Evolutionary conservation across 2,888 invertebrate species (phyloP), one percentile per base, ranked within the genome.

Genomic region (Synanthedon myopaeformis): DNA sequence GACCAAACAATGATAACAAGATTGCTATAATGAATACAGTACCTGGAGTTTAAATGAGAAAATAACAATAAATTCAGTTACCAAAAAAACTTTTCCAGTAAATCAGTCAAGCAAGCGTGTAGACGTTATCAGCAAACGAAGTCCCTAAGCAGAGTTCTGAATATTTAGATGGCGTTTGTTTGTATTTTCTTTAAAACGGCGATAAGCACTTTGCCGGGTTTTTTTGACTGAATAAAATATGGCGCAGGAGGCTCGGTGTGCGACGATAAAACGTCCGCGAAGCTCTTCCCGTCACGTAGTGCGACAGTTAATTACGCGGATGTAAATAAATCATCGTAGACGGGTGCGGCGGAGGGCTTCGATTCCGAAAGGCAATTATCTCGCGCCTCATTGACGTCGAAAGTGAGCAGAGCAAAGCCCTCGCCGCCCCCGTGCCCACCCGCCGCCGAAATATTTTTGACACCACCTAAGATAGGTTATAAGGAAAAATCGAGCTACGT

Each of bases 271-370:
- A 75, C 70, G 76, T 79, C 74, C 72, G 71, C 75, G 76, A 67
- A 75, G 79, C 79, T 79, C 77, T 79, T 83, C 79, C 83, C 82
- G 84, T 86, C 85, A 85, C 85, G 84, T 83, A 82, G 79, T 82
- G 81, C 77, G 85, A 87, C 85, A 85, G 82, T 85, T 86, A 85
- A 86, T 87, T 86, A 86, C 83, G 79, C 80, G 82, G 79, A 82
- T 85, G 80, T 85, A 86, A 85, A 86, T 87, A 86, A 86, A 87
- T 87, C 86, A 86, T 86, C 84, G 82, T 78, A 82, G 83, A 77
- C 79, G 76, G 79, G 76, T 75, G 79, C 72, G 78, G 53, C 70
- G 74, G 76, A 77, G 76, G 76, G 80, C 74, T 82, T 82, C 82
- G 82, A 82, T 83, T 81, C 75, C 74, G 76, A 82, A 79, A 83